These are phyloP conservation scores for Pyrrhia umbra DNA, from an alignment of 2,888 invertebrate genomes.

Conservation along the genomic window DNA sequence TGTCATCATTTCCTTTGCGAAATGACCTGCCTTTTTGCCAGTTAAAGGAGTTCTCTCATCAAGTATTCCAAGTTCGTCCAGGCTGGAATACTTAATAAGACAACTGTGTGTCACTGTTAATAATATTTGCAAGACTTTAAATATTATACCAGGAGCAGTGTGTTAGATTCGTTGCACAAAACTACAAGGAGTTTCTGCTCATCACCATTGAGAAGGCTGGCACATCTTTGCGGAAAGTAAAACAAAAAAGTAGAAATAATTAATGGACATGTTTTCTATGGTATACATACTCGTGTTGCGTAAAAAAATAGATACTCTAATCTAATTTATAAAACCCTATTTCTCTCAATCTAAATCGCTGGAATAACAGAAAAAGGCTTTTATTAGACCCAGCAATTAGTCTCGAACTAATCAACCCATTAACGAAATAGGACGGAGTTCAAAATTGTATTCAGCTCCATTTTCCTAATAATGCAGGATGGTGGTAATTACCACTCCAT, in stretches of 20 bases:
- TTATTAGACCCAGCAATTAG: background rate
- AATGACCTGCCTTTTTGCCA: constrained; percentile 7
- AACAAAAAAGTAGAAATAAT: background rate
- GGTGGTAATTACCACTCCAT: constrained; percentile 51
- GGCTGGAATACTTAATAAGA: background rate
- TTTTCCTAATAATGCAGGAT: constrained; percentile 54
- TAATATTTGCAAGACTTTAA: background rate
- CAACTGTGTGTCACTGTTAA: background rate
- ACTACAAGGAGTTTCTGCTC: background rate
- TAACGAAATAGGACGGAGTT: constrained; percentile 8
- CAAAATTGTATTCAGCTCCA: constrained; percentile 25
- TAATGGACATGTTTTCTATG: too few relatives aligned
- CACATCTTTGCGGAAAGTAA: background rate
- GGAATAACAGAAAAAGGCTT: too few relatives aligned
- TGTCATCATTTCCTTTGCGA: constrained; percentile 9
- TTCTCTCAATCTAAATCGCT: too few relatives aligned
- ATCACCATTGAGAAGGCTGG: background rate
- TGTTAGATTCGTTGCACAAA: background rate
- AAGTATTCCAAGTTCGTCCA: constrained; percentile 20
- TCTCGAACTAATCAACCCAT: background rate
- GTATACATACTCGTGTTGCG: too few relatives aligned
- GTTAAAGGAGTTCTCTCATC: constrained; percentile 25
- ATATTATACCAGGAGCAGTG: background rate
- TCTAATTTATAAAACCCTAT: too few relatives aligned
- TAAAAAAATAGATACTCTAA: too few relatives aligned